phyloP scores from a whole-genome alignment of 2,888 invertebrate genomes.

The Drosophila phalerata region DNA sequence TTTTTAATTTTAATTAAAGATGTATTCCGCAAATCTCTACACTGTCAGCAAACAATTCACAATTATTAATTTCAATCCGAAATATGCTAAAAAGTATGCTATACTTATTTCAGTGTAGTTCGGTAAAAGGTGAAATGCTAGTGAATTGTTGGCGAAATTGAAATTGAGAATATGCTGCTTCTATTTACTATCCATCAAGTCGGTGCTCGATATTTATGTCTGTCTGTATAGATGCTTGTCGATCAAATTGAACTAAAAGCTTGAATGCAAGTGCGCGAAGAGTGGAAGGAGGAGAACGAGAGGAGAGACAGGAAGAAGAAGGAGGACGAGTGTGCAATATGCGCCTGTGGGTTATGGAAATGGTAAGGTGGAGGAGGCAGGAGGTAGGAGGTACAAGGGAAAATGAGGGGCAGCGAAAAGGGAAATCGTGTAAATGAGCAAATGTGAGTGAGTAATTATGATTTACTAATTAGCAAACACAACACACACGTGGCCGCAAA shows the following conservation, averaged over 20 bases:
- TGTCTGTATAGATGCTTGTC: background rate
- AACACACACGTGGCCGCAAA: constrained; percentile 49
- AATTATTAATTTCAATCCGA: background rate
- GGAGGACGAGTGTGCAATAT: too few species aligned
- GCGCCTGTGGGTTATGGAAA: constrained; percentile 11
- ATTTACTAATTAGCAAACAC: constrained; percentile 79
- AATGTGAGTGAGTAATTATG: constrained; percentile 78
- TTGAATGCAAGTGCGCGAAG: background rate
- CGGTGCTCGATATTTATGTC: background rate
- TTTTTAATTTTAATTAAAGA: background rate
- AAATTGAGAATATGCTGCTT: background rate
- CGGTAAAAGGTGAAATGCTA: background rate
- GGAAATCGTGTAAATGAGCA: constrained; percentile 61
- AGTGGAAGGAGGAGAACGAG: background rate
- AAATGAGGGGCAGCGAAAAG: constrained; percentile 1
- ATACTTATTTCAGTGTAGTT: background rate
- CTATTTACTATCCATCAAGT: constrained; percentile 4
- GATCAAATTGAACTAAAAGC: constrained; percentile 24
- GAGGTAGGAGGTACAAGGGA: too few species aligned
- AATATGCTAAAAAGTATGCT: background rate
- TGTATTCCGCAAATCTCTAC: too few species aligned
- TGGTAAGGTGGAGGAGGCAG: background rate
- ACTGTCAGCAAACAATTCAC: background rate
- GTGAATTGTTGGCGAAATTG: background rate
- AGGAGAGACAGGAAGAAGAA: background rate